Base-by-base conservation (phyloP, 1,140 invertebrate species). In the Bombus haemorrhoidalis region DNA sequence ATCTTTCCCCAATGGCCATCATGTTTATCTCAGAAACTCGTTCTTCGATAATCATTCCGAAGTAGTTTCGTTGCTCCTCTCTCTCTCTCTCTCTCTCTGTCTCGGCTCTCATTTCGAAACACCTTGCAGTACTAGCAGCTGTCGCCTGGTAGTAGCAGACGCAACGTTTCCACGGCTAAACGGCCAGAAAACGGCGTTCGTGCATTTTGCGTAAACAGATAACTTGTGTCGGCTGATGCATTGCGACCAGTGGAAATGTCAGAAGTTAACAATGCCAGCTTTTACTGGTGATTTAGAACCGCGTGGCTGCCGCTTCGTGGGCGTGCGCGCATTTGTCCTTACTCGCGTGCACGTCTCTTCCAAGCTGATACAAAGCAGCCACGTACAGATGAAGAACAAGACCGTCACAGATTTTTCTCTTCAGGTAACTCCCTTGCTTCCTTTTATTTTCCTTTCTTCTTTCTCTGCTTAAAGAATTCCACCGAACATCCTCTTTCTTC, bases 191-290 rank as follows among this genome's bases (percentile, higher is more conserved):
- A 68, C 53, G n/a, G 22, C 34, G 47, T 78, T 41, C 28, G 66
- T 22, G 53, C 28, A 47, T 81, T 81, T 85, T 25, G 83, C 83
- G 83, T 85, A 85, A 85, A 85, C 83, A 59, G 83, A 85, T 85
- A 85, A 74, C 78, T 81, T 15, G 34, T 25, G 32, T 8, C 28
- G 78, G 41, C 69, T 81, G 83, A 85, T 81, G 41, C 57, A 81
- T 81, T 18, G 83, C 78, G 69, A 68, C 83, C 78, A 32, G 71
- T 62, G 28, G 78, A 85, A 81, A 80, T 62, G 78, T 85, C 83
- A 85, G 78, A 85, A 85, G 83, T 85, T 85, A 85, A 85, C 83
- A 85, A 85, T 85, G 83, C 77, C 78, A 74, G 83, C 25, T 85
- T 85, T 81, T 81, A 37, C 77, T 34, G 53, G 78, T 85, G 83